These are phyloP conservation scores for Lepus townsendii DNA, from an alignment of 2,797 vertebrate species.

Conservation along the genomic window DNA sequence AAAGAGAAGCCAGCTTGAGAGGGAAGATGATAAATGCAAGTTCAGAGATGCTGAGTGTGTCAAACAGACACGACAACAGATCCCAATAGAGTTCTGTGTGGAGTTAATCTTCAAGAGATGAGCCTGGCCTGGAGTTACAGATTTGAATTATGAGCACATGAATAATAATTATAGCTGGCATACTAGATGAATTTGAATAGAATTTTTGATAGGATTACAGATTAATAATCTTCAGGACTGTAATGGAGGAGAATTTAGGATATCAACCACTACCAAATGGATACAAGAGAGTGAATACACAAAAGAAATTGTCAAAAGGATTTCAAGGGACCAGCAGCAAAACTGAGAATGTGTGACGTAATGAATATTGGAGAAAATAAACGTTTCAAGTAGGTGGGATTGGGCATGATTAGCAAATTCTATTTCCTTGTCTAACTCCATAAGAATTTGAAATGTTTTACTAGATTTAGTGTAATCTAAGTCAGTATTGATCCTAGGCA, in stretches of 20 bases:
- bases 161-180: neutral
- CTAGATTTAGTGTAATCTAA: neutral
- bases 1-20: neutral
- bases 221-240: neutral
- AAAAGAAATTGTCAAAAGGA: neutral
- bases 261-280: neutral
- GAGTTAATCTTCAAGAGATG: neutral
- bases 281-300: neutral
- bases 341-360: neutral
- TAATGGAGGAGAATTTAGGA: neutral
- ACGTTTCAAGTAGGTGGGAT: neutral
- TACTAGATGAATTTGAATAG: neutral
- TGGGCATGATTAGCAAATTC: neutral
- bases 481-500: neutral
- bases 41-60: neutral
- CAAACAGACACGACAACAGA: neutral
- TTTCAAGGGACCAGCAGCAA: neutral
- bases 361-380: neutral
- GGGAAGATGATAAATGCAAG: neutral
- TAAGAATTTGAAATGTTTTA: slow-evolving; percentile 20
- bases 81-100: neutral
- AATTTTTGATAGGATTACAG: neutral
- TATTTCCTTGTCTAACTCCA: neutral
- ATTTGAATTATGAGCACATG: neutral
- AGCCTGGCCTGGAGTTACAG: neutral